Evolutionary conservation across 2,888 invertebrate genomes (phyloP), one percentile per base, ranked within the genome.

Genomic region (Cetonia aurata): DNA sequence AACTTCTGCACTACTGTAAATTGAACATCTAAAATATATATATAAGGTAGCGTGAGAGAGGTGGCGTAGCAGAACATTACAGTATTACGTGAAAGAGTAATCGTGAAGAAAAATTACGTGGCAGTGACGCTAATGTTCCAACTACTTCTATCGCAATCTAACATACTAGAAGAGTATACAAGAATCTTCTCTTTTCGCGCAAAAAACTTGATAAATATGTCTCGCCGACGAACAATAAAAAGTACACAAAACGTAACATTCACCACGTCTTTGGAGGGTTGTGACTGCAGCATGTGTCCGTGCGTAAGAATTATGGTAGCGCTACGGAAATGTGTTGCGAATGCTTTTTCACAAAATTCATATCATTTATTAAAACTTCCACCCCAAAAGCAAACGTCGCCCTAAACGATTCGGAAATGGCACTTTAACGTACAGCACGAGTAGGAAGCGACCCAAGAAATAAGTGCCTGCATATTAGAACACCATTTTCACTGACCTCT

Each of bases 301-400:
- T 62, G 62, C 48, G 37, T 17, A 13, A 50, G 62, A 62, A 50
- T 62, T 62, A 62, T 62, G 48, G 31, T 15, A 62, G 62, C 17
- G 31, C 50, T 50, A 15, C n/a, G 48, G 50, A 62, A 62, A 48
- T 62, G 62, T 62, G 50, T 33, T 62, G 37, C 48, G 33, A 50
- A 33, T 17, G 33, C 50, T 48, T 62, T 62, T 50, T 44, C 9
- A 4, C 48, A 50, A 62, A 62, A 62, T 62, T 48, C 37, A 62
- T 62, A 33, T 60, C 60, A 60, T 60, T 50, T 62, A 62, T 62
- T 62, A 62, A 62, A 62, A 50, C 15, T 48, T 62, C 33, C 37
- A n/a, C 37, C 25, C 50, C 17, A 15, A 57, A 60, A 48, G 50
- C 15, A 33, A 48, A 33, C 33, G 48, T 48, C 15, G 13, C 3